These are phyloP conservation scores for Callimorpha dominula DNA, from an alignment of 2,888 invertebrate species.

Conservation along the genomic window DNA sequence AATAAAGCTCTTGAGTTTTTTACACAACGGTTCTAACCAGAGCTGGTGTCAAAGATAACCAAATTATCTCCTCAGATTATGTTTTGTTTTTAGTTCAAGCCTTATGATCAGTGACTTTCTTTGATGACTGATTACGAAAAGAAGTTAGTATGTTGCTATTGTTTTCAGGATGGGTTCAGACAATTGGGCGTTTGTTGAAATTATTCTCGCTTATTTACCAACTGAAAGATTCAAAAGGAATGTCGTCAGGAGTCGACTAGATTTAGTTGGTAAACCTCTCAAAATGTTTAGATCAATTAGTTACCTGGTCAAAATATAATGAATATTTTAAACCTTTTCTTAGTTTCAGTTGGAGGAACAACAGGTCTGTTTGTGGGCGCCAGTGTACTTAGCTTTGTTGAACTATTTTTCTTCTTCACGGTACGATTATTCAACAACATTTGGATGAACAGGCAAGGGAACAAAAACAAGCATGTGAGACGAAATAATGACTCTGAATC, in stretches of 20 bases:
- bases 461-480: slow-evolving; percentile 22
- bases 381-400: slow-evolving; percentile 89
- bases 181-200: slow-evolving; percentile 72
- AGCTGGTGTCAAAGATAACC: neutral
- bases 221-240: slow-evolving; percentile 88
- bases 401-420: slow-evolving; percentile 88
- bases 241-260: slow-evolving; percentile 88
- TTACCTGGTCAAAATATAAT: no score
- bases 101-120: no score
- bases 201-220: slow-evolving; percentile 87
- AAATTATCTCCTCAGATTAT: no score
- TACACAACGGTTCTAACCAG: no score
- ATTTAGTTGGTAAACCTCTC: slow-evolving; percentile 85
- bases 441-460: slow-evolving; percentile 58
- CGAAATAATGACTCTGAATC: neutral
- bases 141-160: neutral
- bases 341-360: slow-evolving; percentile 89
- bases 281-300: neutral
- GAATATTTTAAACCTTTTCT: slow-evolving; percentile 34
- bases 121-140: no score
- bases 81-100: no score
- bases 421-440: slow-evolving; percentile 81
- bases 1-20: neutral
- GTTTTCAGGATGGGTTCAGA: slow-evolving; percentile 56
- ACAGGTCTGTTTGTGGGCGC: slow-evolving; percentile 89